Percentiles rank a stretch among this genome's conserved stretches.
Conservation (phyloP, 2,888 invertebrate genomes). For the Orchesella flavescens region DNA sequence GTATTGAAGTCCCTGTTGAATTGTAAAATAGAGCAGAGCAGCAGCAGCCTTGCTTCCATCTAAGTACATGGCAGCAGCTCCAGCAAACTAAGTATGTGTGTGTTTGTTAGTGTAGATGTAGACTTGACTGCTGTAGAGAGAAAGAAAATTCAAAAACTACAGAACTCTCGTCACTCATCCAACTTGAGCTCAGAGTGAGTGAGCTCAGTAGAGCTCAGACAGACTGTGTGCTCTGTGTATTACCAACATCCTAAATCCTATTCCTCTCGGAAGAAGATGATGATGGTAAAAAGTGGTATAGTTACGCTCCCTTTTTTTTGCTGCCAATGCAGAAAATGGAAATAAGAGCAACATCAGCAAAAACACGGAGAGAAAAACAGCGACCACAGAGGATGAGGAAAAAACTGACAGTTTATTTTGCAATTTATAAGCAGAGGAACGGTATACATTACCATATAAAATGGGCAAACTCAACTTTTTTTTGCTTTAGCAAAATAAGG, state of each 20-base stretch:
- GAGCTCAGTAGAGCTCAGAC: conserved; percentile 24
- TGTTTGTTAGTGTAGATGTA: not conserved
- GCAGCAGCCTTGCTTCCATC: too few relatives aligned
- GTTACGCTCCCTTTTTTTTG: conserved; percentile 36
- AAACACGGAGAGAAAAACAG: conserved; percentile 39
- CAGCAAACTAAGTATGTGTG: too few relatives aligned
- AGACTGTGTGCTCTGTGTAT: conserved; percentile 19
- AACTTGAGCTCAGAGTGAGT: conserved; percentile 36
- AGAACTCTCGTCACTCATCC: conserved; percentile 55
- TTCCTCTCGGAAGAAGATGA: not conserved
- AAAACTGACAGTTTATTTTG: conserved; percentile 64
- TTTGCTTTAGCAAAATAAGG: conserved; percentile 50
- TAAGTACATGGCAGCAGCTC: too few relatives aligned
- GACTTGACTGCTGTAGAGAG: not conserved
- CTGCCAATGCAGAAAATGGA: conserved; percentile 60
- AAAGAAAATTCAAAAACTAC: not conserved
- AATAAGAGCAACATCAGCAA: conserved; percentile 62
- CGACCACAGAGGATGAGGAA: conserved; percentile 57
- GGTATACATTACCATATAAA: conserved; percentile 61
- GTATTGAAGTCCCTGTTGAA: conserved; percentile 59
- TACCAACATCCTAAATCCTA: not conserved
- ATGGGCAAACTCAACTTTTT: conserved; percentile 58
- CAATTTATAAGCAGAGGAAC: conserved; percentile 63
- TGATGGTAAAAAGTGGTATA: conserved; percentile 13
- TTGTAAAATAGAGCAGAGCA: conserved; percentile 40